phyloP scores from a whole-genome alignment of 1,140 invertebrate genomes.

The Trialeurodes vaporariorum region DNA sequence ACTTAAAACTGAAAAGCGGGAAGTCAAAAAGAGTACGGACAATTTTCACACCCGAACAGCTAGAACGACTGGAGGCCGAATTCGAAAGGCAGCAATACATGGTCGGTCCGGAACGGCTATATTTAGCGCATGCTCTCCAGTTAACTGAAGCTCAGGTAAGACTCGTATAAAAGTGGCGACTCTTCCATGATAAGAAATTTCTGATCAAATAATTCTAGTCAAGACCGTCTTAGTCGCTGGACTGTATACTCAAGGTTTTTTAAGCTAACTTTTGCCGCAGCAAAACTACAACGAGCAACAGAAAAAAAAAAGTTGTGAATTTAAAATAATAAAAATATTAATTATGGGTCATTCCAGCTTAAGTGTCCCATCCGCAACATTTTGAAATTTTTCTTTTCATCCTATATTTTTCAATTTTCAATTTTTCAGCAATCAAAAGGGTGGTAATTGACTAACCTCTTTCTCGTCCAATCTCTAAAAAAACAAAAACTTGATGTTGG shows the following conservation, averaged over 20 bases:
- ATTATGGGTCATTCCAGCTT: not conserved
- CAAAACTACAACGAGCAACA: not conserved
- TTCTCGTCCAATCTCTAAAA: too few species aligned
- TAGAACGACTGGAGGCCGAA: slow-evolving; percentile 80
- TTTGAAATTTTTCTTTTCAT: too few species aligned
- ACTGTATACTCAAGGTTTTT: not conserved
- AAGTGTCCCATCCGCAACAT: too few species aligned
- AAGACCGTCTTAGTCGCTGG: not conserved
- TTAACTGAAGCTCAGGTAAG: slow-evolving; percentile 80
- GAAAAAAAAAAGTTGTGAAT: not conserved
- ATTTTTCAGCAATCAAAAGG: too few species aligned
- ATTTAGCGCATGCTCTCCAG: slow-evolving; percentile 74
- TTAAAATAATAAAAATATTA: not conserved
- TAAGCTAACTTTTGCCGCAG: not conserved
- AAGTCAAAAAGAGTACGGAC: slow-evolving; percentile 73
- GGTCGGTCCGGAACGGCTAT: slow-evolving; percentile 83
- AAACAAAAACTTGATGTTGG: too few species aligned
- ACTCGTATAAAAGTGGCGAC: slow-evolving; percentile 1
- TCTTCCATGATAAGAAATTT: not conserved
- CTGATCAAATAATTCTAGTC: not conserved
- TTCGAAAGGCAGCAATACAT: slow-evolving; percentile 91
- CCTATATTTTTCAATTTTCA: too few species aligned
- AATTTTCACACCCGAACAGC: slow-evolving; percentile 87
- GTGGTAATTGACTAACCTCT: too few species aligned
- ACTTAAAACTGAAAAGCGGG: not conserved